Percentiles rank a stretch among this genome's conserved stretches.
These are phyloP conservation scores for Eurytoma californica DNA, from an alignment of 2,888 invertebrate species.

Conservation along the genomic window DNA sequence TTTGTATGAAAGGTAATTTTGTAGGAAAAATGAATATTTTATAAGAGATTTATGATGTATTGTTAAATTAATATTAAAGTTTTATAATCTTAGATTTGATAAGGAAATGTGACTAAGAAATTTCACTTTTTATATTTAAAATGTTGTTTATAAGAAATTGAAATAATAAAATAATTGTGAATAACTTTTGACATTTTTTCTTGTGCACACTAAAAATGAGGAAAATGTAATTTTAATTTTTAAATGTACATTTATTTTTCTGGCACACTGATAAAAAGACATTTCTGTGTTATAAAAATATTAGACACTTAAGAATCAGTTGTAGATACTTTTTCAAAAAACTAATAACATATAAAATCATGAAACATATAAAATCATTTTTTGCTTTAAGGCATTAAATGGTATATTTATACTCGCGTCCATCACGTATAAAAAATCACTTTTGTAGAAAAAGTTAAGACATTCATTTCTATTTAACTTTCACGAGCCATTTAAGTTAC, in stretches of 20 bases:
- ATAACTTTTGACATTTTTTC: background rate
- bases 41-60: too few species aligned
- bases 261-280: background rate
- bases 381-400: slow-evolving; percentile 29
- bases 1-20: too few species aligned
- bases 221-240: background rate
- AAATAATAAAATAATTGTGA: background rate
- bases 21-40: too few species aligned
- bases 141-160: slow-evolving; percentile 15
- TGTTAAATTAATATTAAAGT: too few species aligned
- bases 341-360: background rate
- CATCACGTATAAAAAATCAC: background rate
- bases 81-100: background rate
- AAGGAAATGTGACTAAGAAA: background rate
- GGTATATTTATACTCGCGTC: background rate
- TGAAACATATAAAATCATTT: background rate
- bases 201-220: background rate
- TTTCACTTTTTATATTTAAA: slow-evolving; percentile 10
- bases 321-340: too few species aligned
- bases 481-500: slow-evolving; percentile 28
- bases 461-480: slow-evolving; percentile 2
- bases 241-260: background rate
- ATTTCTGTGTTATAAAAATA: background rate
- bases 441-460: slow-evolving; percentile 1
- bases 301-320: too few species aligned